Base-by-base conservation (phyloP, 2,888 invertebrate species). In the Pediacus dermestoides region DNA sequence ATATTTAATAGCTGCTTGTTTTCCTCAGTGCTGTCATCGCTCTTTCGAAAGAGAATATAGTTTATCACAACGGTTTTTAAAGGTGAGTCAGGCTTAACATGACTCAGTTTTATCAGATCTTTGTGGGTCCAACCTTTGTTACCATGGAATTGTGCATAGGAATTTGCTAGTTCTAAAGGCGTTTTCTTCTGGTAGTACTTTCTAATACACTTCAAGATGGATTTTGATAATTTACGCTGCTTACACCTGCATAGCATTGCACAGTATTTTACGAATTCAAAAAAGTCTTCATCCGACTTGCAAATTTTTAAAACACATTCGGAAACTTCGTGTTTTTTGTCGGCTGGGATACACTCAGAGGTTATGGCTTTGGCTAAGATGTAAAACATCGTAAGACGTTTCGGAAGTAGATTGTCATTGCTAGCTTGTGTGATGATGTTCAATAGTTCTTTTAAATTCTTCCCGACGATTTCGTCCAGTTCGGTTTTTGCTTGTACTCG, bases 51-150 rank as follows among this genome's bases (percentile, higher is more conserved):
- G 34, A 81, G 65, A 8, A 76, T 68, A 55, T 81, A 81, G 34
- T 53, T 56, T 6, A 67, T 41, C 11, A 66, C 50, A 6, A 59
- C 32, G 53, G 67, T 40, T 40, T 59, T 57, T 23, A 50, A 72
- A 47, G 66, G 59, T 39, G 67, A 64, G n/a, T 68, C 64, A 27
- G 74, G 50, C 61, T 77, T 77, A 2, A 76, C 56, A 61, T 82
- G 83, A 15, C 74, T 78, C 54, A 82, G 73, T 51, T 77, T 75
- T 1, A 82, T 67, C n/a, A 88, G 70, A 52, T 84, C 85, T 54
- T 79, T 81, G 61, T 88, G 88, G 0, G 77, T 76, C 72, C 85
- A 82, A 2, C 82, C 81, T 53, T 81, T 75, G 46, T 79, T 74
- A 4, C 78, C 75, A 33, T 75, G 76, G 36, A 75, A 76, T 58